Evolutionary conservation across 2,888 invertebrate genomes (phyloP).

Genomic region (Amblyjoppa fuscipennis): DNA sequence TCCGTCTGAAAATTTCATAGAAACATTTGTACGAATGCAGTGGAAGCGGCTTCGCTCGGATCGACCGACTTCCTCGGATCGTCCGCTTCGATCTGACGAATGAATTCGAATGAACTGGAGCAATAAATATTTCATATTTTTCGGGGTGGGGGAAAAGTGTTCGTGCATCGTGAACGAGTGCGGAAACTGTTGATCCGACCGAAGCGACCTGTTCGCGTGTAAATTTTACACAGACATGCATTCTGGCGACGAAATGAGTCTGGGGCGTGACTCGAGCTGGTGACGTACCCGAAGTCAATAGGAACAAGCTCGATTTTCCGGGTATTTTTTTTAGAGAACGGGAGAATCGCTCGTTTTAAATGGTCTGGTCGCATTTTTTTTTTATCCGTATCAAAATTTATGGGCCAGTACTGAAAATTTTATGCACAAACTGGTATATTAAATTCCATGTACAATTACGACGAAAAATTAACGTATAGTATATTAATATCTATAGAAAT

Average conservation of each 20-base stretch:
- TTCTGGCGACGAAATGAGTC: background rate
- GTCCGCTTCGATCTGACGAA: background rate
- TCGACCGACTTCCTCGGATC: too few species aligned
- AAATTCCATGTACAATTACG: too few species aligned
- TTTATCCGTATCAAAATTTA: too few species aligned
- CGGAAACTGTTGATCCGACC: background rate
- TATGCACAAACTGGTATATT: too few species aligned
- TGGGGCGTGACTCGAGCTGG: background rate
- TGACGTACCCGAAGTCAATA: background rate
- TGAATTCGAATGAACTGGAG: background rate
- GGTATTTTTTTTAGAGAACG: background rate
- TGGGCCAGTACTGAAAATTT: too few species aligned
- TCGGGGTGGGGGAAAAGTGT: background rate
- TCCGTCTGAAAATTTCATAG: slow-evolving; percentile 4
- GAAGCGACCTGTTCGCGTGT: background rate
- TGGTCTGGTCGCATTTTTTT: too few species aligned
- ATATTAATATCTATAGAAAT: too few species aligned
- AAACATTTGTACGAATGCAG: slow-evolving; percentile 20
- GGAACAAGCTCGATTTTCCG: background rate
- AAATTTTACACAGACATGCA: background rate
- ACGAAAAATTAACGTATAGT: too few species aligned
- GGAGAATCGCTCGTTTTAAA: too few species aligned
- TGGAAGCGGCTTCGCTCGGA: background rate
- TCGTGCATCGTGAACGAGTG: background rate
- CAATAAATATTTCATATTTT: slow-evolving; percentile 11